Conservation (phyloP, 2,888 invertebrate species). For the Dasysyrphus tricinctus region DNA sequence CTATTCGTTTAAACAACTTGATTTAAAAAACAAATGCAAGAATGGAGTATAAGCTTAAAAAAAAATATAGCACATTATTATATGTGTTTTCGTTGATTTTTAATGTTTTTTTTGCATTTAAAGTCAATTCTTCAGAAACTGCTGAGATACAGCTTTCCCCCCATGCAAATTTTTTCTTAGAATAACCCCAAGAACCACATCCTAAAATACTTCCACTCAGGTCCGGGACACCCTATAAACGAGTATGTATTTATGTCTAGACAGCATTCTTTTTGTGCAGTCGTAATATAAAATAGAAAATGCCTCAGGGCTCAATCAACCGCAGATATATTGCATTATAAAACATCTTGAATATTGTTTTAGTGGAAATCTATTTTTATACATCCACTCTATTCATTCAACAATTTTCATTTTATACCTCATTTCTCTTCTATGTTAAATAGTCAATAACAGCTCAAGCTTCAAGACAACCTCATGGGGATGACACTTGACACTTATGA, state of each 20-base stretch:
- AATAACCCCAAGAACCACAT: too few species aligned
- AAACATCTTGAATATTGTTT: background rate
- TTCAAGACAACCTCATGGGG: background rate
- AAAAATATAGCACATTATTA: too few species aligned
- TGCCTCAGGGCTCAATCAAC: background rate
- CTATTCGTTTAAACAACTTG: too few species aligned
- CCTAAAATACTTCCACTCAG: too few species aligned
- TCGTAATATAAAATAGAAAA: background rate
- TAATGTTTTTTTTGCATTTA: too few species aligned
- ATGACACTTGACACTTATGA: slow-evolving; percentile 5
- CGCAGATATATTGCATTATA: background rate
- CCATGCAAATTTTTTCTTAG: too few species aligned
- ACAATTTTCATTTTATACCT: background rate
- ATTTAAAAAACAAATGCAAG: too few species aligned
- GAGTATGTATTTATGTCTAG: background rate
- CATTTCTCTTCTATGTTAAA: background rate
- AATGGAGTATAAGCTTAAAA: too few species aligned
- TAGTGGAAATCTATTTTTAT: background rate
- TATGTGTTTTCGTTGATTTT: too few species aligned
- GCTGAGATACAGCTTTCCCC: too few species aligned
- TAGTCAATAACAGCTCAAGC: background rate
- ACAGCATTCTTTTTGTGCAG: background rate
- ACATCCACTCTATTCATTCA: background rate
- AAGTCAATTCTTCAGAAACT: too few species aligned
- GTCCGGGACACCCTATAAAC: too few species aligned